Base-by-base conservation (phyloP, 2,888 invertebrate species). In the Pseudanteris insignis region DNA sequence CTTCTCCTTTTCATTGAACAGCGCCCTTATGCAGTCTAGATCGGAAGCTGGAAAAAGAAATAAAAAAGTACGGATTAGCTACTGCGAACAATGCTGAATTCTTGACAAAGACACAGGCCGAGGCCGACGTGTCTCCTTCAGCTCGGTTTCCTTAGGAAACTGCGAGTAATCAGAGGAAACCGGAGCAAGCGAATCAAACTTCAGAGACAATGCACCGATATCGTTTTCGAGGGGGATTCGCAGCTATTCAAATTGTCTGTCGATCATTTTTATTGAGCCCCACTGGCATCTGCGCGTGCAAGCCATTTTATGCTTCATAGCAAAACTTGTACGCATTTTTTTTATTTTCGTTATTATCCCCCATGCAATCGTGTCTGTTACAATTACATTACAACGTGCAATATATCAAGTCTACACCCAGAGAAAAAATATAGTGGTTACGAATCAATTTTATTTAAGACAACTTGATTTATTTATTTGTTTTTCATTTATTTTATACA, bases 1-100 rank as follows among this genome's bases (percentile, higher is more conserved):
- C 81, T 96, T 96, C 81, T 97, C 97, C 79, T 97, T 97, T 79
- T 96, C 96, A 84, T 94, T 95, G 86, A 96, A 97, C 59, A 96
- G 86, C 65, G 94, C 92, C 74, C 95, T 89, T 80, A 96, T 96
- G 68, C 95, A 93, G 83, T 97, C 96, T 82, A 97, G 86, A 84
- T 97, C 97, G 78, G 94, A 92, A 73, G 92, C 94, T 93, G 84
- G 5, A 59, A 58, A 8, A 60, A 32, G 33, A 64, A 40, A 60
- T 55, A 44, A 33, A 59, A 47, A 38, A 18, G 41, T 25, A 36
- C 34, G 24, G 61, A 44, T 54, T 47, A 54, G 54, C 13, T 33
- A 30, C 8, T 2, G 37, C 15, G 61, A 61, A 62, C 61, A 62
- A 62, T 55, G 38, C 28, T 26, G 26, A 14, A 14, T 30, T 33